Evolutionary conservation across 2,797 vertebrate species (phyloP).

Genomic region (Australoheros facetus): DNA sequence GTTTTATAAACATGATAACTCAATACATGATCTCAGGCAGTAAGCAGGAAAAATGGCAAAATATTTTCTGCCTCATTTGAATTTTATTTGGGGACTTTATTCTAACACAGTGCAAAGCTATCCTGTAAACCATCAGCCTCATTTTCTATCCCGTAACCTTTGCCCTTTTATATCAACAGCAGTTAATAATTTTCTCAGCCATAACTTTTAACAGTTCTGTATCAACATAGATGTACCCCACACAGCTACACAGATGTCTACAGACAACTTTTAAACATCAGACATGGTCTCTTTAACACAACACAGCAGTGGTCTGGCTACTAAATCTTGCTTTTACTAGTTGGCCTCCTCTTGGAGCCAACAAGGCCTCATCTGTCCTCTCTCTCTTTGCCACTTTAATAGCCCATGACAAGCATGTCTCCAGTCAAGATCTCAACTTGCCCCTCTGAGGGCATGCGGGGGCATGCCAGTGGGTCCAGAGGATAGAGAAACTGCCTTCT

Average conservation of each 20-base stretch:
- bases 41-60: not conserved
- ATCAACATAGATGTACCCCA: slow-evolving; percentile 4
- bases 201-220: slow-evolving; percentile 16
- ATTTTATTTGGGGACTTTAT: not conserved
- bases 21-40: not conserved
- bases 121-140: not conserved
- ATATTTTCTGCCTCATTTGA: not conserved
- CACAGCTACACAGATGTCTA: slow-evolving; percentile 39
- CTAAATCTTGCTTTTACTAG: slow-evolving; percentile 70
- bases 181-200: slow-evolving; percentile 12
- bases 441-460: slow-evolving; percentile 39
- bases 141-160: not conserved
- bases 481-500: slow-evolving; percentile 43
- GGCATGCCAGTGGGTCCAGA: slow-evolving; percentile 38
- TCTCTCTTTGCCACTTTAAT: slow-evolving; percentile 52
- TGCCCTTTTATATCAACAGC: slow-evolving; percentile 11
- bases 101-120: not conserved
- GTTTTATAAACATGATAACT: not conserved
- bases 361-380: slow-evolving; percentile 68
- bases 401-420: slow-evolving; percentile 71
- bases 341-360: slow-evolving; percentile 56
- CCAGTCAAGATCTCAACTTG: slow-evolving; percentile 58
- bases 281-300: slow-evolving; percentile 47
- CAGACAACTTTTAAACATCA: slow-evolving; percentile 36
- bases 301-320: slow-evolving; percentile 27